Evolutionary conservation across 1,140 invertebrate species (phyloP), one percentile per base, ranked within the genome.

Genomic region (Listronotus oregonensis): DNA sequence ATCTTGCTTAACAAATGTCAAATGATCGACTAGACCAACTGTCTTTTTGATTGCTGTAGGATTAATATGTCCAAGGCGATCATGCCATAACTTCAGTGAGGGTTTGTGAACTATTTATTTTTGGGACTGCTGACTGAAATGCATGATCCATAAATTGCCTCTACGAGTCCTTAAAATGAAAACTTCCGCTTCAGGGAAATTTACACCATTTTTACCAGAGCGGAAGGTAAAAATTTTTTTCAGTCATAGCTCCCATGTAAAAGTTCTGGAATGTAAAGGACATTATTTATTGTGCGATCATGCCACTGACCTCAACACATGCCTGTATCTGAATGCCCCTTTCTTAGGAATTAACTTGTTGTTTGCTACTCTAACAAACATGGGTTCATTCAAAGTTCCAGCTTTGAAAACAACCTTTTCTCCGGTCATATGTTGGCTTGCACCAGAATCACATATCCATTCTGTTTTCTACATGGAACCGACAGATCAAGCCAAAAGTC

Each of bases 11-110:
- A n/a, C n/a, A n/a, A n/a, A n/a, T n/a, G n/a, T n/a, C n/a, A n/a
- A n/a, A n/a, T n/a, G n/a, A n/a, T n/a, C n/a, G n/a, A n/a, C n/a
- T n/a, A n/a, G n/a, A n/a, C n/a, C n/a, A n/a, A n/a, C n/a, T n/a
- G n/a, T n/a, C n/a, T n/a, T n/a, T n/a, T n/a, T n/a, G n/a, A n/a
- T n/a, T n/a, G n/a, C 21, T 27, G 7, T 32, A 6, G 76, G 69
- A 67, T 79, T 80, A 57, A 81, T 76, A 67, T 81, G 78, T 1
- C 71, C 77, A 14, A 81, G 49, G 34, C 65, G 71, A 68, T 77
- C 44, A 64, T 80, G 76, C 75, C 79, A 80, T 42, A 71, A 58
- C 42, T 74, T 54, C 37, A 79, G 9, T 50, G 47, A 12, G 3
- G 12, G 10, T 6, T 50, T 50, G 1, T 12, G 10, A n/a, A n/a